These are phyloP conservation scores for Cataglyphis albicans DNA, from an alignment of 2,888 invertebrate genomes.

Conservation along the genomic window DNA sequence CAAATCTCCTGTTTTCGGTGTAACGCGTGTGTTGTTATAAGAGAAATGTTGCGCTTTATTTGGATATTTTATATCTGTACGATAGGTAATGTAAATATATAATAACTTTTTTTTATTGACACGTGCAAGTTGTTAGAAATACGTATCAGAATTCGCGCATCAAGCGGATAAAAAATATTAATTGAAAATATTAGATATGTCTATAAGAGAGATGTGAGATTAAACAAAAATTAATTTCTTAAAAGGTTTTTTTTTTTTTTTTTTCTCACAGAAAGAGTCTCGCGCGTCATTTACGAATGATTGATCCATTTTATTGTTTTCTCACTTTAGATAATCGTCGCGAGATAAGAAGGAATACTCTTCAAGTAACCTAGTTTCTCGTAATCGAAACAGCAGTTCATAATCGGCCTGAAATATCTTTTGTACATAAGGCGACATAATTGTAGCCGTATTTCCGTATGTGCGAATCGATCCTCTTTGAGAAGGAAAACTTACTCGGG, in stretches of 20 bases:
- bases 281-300: constrained; percentile 13
- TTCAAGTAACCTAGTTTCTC: constrained; percentile 34
- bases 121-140: background rate
- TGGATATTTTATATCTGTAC: constrained; percentile 61
- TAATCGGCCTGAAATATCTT: constrained; percentile 42
- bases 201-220: background rate
- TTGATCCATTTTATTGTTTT: constrained; percentile 26
- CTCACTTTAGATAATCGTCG: constrained; percentile 33
- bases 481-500: background rate
- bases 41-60: constrained; percentile 60
- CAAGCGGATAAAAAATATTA: constrained; percentile 1
- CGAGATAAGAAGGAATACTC: constrained; percentile 26
- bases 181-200: background rate
- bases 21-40: constrained; percentile 27
- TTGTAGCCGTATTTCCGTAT: constrained; percentile 44
- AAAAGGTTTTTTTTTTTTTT: background rate
- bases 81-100: constrained; percentile 60
- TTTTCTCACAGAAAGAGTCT: background rate
- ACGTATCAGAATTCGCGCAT: constrained; percentile 7
- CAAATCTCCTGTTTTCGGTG: constrained; percentile 15
- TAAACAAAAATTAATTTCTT: constrained; percentile 29
- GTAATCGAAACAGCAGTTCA: background rate
- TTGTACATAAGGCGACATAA: background rate
- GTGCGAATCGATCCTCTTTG: constrained; percentile 36
- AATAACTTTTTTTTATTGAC: background rate